Evolutionary conservation across 2,113 vertebrate species (phyloP), one percentile per base, ranked within the genome.

Genomic region (Xiphophorus couchianus): DNA sequence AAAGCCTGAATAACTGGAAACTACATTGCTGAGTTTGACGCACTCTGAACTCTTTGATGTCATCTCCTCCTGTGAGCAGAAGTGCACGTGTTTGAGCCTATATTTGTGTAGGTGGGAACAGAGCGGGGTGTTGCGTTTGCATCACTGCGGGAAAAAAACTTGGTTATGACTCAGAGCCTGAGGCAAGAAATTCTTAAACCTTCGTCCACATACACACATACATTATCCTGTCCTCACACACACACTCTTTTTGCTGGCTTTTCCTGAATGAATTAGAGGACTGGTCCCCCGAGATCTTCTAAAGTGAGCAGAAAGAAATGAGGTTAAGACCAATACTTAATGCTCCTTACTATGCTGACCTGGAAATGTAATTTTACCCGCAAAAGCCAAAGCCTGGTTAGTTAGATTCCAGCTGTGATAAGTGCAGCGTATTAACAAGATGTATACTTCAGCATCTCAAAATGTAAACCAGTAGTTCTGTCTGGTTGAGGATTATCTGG

Each of bases 271-370:
- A 88, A 84, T 89, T 81, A 79, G 83, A 88, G 73, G 72, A 68
- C 81, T 19, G 70, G 77, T 86, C 86, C 77, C 74, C 30, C 9
- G 85, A 81, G 86, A 90, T 73, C 80, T 84, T 83, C 85, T 87
- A 83, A 88, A 90, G 83, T 74, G 82, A 90, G 85, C 70, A 62
- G 69, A 87, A 76, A 83, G 80, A 84, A 90, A 92, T 82, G 81
- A 91, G 88, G 83, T 88, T 89, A 83, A 81, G 85, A 86, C 86
- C 85, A 78, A 86, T 72, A 85, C 76, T 89, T 84, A 84, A 78
- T 60, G 69, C 78, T 81, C 14, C 73, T 74, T 30, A 9, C 82
- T 29, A 77, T 31, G 70, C 70, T 7, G 77, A 84, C 83, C 83
- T 86, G 77, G 77, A 85, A 88, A 78, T 31, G 33, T 77, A 89